These are phyloP conservation scores for Diploptera punctata DNA, from an alignment of 2,888 invertebrate genomes.

Conservation along the genomic window DNA sequence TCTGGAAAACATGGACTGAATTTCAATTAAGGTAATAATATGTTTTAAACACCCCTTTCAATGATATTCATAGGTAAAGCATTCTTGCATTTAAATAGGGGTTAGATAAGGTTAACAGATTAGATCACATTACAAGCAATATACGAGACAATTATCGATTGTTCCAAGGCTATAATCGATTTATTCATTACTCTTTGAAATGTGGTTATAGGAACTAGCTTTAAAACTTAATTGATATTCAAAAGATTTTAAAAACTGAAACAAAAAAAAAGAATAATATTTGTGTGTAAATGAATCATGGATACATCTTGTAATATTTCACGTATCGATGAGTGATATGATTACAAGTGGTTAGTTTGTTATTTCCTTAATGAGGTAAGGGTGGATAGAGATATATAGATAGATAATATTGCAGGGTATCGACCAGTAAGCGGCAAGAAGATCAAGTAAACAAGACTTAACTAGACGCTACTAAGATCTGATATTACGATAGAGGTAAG, in stretches of 20 bases:
- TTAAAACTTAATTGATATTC: constrained; percentile 9
- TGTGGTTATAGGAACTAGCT: not conserved
- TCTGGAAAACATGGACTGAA: no score
- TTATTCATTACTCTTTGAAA: not conserved
- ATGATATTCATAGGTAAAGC: not conserved
- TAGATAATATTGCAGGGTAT: not conserved
- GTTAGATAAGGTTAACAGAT: not conserved
- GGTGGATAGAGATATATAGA: not conserved
- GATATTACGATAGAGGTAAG: not conserved
- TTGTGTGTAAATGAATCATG: not conserved
- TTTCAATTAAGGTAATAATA: no score
- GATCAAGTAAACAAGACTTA: not conserved
- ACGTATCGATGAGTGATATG: constrained; percentile 2
- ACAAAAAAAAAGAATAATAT: not conserved
- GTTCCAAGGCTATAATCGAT: not conserved
- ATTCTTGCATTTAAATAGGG: not conserved
- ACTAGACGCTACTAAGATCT: not conserved
- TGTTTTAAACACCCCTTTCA: not conserved
- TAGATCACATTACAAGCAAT: not conserved
- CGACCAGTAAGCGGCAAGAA: not conserved
- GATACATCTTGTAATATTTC: not conserved
- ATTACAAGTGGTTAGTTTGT: not conserved
- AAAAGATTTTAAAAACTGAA: not conserved
- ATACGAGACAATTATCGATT: constrained; percentile 2
- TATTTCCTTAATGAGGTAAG: not conserved